These are phyloP conservation scores for Sceloporus tristichus DNA, from an alignment of 2,113 vertebrate species.

Conservation along the genomic window DNA sequence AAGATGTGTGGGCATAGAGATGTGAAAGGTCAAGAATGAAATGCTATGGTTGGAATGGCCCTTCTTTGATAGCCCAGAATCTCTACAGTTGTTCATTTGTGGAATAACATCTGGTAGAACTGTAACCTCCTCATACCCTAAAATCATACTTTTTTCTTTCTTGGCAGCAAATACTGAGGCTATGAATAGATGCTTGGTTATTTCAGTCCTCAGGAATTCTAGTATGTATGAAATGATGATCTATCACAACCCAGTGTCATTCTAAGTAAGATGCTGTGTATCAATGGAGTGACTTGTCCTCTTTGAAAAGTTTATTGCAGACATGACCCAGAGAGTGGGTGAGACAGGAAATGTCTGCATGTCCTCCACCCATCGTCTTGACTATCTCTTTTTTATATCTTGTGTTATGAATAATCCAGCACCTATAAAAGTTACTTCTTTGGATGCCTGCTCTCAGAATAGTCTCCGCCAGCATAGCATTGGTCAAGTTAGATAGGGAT, in stretches of 20 bases:
- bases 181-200: neutral
- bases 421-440: too few relatives aligned
- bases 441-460: too few relatives aligned
- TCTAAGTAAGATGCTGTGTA: neutral
- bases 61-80: neutral
- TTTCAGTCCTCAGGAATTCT: neutral
- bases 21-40: neutral
- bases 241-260: neutral
- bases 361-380: slow-evolving; percentile 38
- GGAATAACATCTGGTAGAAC: neutral
- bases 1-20: neutral
- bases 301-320: neutral
- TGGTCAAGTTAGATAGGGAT: too few relatives aligned
- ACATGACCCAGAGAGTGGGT: neutral
- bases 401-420: neutral
- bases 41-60: neutral
- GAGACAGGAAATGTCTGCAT: slow-evolving; percentile 31
- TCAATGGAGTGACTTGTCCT: slow-evolving; percentile 11
- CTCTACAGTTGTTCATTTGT: neutral
- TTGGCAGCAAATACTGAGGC: neutral
- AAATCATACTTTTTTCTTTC: neutral
- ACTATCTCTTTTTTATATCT: neutral
- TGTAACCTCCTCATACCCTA: neutral
- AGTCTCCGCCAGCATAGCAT: too few relatives aligned
- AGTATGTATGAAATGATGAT: neutral